phyloP scores from a whole-genome alignment of 2,888 invertebrate genomes.

The Drosophila koepferae region DNA sequence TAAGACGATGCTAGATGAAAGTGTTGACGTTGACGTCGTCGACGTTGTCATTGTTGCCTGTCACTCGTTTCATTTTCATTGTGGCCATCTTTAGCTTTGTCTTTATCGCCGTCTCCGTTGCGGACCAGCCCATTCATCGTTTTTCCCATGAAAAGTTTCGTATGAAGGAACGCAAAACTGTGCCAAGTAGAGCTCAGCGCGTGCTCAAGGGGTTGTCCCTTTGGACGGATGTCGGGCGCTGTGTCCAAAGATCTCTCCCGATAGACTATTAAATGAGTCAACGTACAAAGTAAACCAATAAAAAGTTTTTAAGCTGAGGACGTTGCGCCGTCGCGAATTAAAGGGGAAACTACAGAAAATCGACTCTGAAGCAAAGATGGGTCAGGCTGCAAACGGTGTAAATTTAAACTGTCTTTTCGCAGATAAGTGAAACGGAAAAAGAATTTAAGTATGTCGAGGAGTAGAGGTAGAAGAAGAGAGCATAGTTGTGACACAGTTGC shows the following conservation, averaged over 20 bases:
- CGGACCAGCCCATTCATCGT: constrained; percentile 1
- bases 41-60: background rate
- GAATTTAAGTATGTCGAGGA: background rate
- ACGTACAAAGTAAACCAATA: background rate
- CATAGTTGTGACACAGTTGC: background rate
- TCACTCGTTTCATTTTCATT: constrained; percentile 9
- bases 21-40: constrained; percentile 43
- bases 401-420: background rate
- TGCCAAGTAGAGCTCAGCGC: constrained; percentile 47
- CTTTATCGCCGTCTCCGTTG: background rate
- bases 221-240: background rate
- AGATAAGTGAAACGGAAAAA: background rate
- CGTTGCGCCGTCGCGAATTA: too few relatives aligned
- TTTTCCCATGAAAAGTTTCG: constrained; percentile 63
- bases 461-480: background rate
- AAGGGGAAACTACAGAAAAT: too few relatives aligned
- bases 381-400: background rate
- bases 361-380: too few relatives aligned
- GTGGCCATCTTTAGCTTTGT: constrained; percentile 12
- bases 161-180: constrained; percentile 18
- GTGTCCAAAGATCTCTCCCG: background rate
- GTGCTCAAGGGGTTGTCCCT: constrained; percentile 36
- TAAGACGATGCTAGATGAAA: constrained; percentile 80
- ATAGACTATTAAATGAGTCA: background rate
- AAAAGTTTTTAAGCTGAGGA: background rate